A percentile compares a stretch with the other conserved stretches of the same genome.
Conservation (phyloP, 1,140 invertebrate species). For the Eupristina koningsbergeri region DNA sequence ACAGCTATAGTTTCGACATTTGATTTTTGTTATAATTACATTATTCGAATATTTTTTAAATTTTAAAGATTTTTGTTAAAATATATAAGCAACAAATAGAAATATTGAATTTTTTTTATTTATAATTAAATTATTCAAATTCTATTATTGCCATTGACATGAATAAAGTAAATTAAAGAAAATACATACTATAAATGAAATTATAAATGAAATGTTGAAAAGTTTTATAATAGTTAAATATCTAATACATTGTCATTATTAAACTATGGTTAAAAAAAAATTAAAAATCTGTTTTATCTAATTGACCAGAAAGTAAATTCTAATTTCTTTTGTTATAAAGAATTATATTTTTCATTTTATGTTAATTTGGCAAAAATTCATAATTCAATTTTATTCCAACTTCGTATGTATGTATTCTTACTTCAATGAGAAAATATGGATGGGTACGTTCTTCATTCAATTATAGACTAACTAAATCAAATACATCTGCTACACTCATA, state of each 20-base stretch:
- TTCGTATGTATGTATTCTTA: conserved; percentile 21
- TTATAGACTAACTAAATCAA: conserved; percentile 45
- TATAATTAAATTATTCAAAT: conserved; percentile 27
- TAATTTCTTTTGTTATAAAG: conserved; percentile 8
- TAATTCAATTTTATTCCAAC: conserved; percentile 21
- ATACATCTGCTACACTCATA: conserved; percentile 34
- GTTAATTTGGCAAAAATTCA: conserved; percentile 10
- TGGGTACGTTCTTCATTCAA: conserved; percentile 55
- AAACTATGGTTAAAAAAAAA: conserved; percentile 3
- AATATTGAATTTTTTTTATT: background rate
- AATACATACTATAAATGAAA: conserved; percentile 10
- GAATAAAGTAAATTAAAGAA: background rate
- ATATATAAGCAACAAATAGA: background rate
- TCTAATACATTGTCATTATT: conserved; percentile 1
- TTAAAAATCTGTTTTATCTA: conserved; percentile 20
- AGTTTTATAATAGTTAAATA: conserved; percentile 23
- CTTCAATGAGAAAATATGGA: conserved; percentile 43
- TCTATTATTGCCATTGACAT: conserved; percentile 37
- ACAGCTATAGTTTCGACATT: conserved; percentile 46
- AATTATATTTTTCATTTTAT: conserved; percentile 26
- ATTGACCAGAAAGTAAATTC: conserved; percentile 18
- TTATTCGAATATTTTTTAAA: conserved; percentile 16
- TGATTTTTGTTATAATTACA: background rate
- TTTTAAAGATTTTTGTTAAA: conserved; percentile 28
- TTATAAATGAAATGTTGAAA: conserved; percentile 27